Conservation (phyloP, 2,888 invertebrate genomes). For the Choreutis nemorana region DNA sequence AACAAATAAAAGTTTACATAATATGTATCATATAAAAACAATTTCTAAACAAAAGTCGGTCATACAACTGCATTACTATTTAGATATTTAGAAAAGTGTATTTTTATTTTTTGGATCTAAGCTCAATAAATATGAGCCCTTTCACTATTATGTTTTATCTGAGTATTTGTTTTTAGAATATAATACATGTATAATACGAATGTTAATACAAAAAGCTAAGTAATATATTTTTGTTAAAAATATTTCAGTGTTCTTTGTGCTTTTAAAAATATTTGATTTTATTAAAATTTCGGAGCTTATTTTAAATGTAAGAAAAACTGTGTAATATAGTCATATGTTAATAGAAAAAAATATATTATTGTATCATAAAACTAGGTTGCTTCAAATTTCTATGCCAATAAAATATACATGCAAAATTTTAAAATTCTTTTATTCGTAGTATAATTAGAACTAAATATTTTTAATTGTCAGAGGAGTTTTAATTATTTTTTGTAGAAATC, state of each 20-base stretch:
- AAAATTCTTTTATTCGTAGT: too few species aligned
- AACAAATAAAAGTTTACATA: too few species aligned
- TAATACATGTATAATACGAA: too few species aligned
- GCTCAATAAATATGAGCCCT: not conserved
- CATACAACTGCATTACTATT: too few species aligned
- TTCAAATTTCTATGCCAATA: conserved; percentile 56
- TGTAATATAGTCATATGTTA: conserved; percentile 50
- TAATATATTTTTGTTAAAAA: too few species aligned
- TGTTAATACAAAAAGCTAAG: too few species aligned
- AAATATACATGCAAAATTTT: too few species aligned
- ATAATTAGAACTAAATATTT: too few species aligned
- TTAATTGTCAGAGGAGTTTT: too few species aligned
- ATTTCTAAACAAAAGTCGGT: too few species aligned
- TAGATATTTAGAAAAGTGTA: not conserved
- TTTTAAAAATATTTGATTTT: conserved; percentile 45
- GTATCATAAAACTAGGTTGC: conserved; percentile 40
- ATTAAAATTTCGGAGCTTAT: conserved; percentile 45
- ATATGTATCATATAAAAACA: too few species aligned
- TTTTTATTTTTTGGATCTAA: not conserved
- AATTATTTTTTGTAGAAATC: too few species aligned
- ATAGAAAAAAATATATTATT: conserved; percentile 44
- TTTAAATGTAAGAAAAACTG: conserved; percentile 45
- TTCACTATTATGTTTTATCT: not conserved
- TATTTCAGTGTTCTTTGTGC: conserved; percentile 40
- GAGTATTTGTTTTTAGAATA: not conserved